Evolutionary conservation across 1,140 invertebrate species (phyloP), one percentile per base, ranked within the genome.

Genomic region (Ephestia elutella): DNA sequence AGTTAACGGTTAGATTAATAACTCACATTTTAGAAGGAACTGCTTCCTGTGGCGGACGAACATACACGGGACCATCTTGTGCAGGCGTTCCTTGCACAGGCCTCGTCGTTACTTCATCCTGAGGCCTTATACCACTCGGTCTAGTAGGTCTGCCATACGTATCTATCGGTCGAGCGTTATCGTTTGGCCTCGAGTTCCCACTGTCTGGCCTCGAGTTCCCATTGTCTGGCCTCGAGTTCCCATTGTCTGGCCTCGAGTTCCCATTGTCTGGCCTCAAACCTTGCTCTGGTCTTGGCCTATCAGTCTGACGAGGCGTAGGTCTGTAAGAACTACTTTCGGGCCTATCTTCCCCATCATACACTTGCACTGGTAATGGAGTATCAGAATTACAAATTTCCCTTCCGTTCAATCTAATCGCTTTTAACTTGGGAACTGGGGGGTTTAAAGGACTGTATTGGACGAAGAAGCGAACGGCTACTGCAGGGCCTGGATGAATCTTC

Each of bases 311-410:
- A 30, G 15, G 15, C n/a, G 15, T 17, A 17, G 51, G 1, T 50
- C 49, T 50, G 10, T 19, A 50, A 20, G 20, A 2, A 7, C 18
- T 50, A 5, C 18, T 50, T 50, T 20, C 18, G 1, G 49, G 18
- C 9, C 49, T 8, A 15, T 48, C 53, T 18, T 57, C 28, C 25
- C 20, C 28, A 20, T 51, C 17, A 35, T 56, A 32, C 25, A 35
- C 56, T 38, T 19, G 20, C 30, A 11, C 68, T 15, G 80, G 78
- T 20, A 65, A 67, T 0, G 73, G 80, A 0, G 64, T 75, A 20
- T 84, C 80, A 0, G 86, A 82, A 44, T 86, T 88, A 38, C 86
- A 88, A 5, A 88, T 88, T 57, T 86, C 83, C 50, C 81, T 69
- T 0, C 86, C 86, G 48, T 88, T 88, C 20, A 88, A 64, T 57